These are phyloP conservation scores for Chrysotoxum bicinctum DNA, from an alignment of 2,888 invertebrate species.

Conservation along the genomic window DNA sequence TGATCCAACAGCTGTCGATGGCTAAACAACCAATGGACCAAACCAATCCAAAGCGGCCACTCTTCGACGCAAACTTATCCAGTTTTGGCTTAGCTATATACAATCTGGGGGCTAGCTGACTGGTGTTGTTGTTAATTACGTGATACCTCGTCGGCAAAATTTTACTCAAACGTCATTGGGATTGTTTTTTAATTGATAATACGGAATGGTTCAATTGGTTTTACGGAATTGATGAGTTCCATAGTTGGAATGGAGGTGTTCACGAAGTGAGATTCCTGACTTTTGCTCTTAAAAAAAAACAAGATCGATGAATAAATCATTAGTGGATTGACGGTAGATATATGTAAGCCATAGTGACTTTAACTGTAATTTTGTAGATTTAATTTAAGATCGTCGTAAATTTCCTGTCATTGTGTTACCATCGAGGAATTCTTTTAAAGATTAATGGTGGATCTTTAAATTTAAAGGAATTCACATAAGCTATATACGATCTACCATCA, in stretches of 20 bases:
- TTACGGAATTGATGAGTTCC: conserved; percentile 50
- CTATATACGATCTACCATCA: too few relatives aligned
- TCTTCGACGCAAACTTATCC: conserved; percentile 29
- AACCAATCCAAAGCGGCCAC: neutral
- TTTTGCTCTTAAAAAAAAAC: conserved; percentile 1
- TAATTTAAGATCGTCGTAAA: conserved; percentile 2
- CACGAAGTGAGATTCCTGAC: conserved; percentile 38
- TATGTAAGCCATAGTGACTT: neutral
- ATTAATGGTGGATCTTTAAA: neutral
- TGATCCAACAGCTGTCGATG: conserved; percentile 47
- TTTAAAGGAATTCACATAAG: too few relatives aligned
- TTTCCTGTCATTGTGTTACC: neutral
- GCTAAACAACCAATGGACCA: conserved; percentile 11
- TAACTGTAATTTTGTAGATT: neutral
- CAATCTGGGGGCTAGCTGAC: conserved; percentile 12
- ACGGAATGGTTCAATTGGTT: conserved; percentile 51
- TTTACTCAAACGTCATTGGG: conserved; percentile 45
- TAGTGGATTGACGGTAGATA: neutral
- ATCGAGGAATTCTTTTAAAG: neutral
- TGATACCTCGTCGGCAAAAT: conserved; percentile 41
- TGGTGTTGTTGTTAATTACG: conserved; percentile 65
- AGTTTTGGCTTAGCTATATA: conserved; percentile 31
- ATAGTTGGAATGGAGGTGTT: conserved; percentile 53
- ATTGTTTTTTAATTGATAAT: conserved; percentile 59
- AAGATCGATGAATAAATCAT: conserved; percentile 29